phyloP scores from a whole-genome alignment of 64 coral and sea anemone genomes.

The Stichodactyla helianthus region DNA sequence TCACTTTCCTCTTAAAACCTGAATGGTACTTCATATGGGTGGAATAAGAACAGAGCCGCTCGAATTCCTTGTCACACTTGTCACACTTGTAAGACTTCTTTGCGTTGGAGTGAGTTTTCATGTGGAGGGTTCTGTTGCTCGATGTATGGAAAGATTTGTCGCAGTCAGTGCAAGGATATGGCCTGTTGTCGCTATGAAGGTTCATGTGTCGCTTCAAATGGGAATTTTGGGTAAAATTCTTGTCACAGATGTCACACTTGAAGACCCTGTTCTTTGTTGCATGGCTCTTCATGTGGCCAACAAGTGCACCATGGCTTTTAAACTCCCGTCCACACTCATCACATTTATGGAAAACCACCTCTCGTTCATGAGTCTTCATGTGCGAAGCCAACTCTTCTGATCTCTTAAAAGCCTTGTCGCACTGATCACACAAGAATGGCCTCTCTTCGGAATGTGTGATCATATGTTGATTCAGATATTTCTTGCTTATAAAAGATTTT shows the following conservation, averaged over 20 bases:
- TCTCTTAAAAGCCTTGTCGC: not conserved
- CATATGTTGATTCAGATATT: not conserved
- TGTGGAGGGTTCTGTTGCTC: not conserved
- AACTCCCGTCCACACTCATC: not conserved
- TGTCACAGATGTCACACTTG: conserved; percentile 10
- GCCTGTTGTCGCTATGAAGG: not conserved
- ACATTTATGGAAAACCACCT: not conserved
- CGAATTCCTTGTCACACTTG: not conserved
- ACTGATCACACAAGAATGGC: conserved; percentile 12
- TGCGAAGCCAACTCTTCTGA: not conserved
- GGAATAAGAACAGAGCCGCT: not conserved
- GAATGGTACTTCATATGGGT: not conserved
- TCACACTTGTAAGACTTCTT: not conserved
- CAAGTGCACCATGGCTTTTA: not conserved
- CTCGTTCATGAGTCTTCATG: conserved; percentile 6
- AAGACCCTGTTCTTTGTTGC: not conserved
- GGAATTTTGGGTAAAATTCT: not conserved
- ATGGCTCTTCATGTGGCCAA: conserved; percentile 13
- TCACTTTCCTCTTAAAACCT: not conserved
- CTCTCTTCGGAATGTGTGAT: conserved; percentile 17
- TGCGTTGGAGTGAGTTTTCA: conserved; percentile 3
- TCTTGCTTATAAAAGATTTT: conserved; percentile 1
- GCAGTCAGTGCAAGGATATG: conserved; percentile 23
- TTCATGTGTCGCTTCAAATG: not conserved
- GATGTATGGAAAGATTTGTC: not conserved